A percentile compares a stretch with the other conserved stretches of the same genome.
phyloP scores from a whole-genome alignment of 1,140 invertebrate genomes.

The Euborellia annulipes region DNA sequence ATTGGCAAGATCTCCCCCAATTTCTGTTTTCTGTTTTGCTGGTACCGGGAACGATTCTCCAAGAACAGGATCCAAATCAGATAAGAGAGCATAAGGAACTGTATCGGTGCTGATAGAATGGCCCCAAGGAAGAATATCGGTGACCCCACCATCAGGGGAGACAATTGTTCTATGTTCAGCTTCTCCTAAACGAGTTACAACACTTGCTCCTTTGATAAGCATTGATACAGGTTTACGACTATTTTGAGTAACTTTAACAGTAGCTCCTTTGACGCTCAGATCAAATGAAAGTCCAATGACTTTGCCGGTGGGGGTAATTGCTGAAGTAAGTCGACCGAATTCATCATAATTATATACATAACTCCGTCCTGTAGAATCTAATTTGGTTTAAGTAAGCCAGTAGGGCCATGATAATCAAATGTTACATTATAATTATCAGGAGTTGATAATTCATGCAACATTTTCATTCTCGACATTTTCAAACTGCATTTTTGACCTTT shows the following conservation, averaged over 20 bases:
- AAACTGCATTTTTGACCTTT: constrained; percentile 83
- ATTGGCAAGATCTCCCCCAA: constrained; percentile 78
- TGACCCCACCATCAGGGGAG: constrained; percentile 65
- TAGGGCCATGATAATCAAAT: constrained; percentile 82
- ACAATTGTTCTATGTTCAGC: constrained; percentile 64
- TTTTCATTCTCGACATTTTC: constrained; percentile 73
- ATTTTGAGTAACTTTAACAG: constrained; percentile 69
- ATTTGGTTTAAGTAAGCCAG: constrained; percentile 70
- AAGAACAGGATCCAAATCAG: constrained; percentile 64
- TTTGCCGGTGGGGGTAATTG: constrained; percentile 83
- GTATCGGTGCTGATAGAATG: constrained; percentile 73
- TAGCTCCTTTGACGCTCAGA: constrained; percentile 71
- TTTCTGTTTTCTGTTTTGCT: constrained; percentile 73
- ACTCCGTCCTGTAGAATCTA: constrained; percentile 77
- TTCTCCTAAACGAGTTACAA: constrained; percentile 50
- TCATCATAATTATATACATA: constrained; percentile 93
- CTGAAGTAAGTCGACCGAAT: constrained; percentile 76
- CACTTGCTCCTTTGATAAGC: constrained; percentile 72
- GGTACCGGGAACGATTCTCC: constrained; percentile 82
- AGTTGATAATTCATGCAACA: constrained; percentile 73
- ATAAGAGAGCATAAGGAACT: constrained; percentile 64
- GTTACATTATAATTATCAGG: constrained; percentile 84
- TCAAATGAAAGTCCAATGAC: constrained; percentile 73
- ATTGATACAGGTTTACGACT: constrained; percentile 65
- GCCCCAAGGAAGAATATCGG: constrained; percentile 58